These are phyloP conservation scores for Tigriopus japonicus DNA, from an alignment of 1,140 invertebrate species.

Conservation along the genomic window DNA sequence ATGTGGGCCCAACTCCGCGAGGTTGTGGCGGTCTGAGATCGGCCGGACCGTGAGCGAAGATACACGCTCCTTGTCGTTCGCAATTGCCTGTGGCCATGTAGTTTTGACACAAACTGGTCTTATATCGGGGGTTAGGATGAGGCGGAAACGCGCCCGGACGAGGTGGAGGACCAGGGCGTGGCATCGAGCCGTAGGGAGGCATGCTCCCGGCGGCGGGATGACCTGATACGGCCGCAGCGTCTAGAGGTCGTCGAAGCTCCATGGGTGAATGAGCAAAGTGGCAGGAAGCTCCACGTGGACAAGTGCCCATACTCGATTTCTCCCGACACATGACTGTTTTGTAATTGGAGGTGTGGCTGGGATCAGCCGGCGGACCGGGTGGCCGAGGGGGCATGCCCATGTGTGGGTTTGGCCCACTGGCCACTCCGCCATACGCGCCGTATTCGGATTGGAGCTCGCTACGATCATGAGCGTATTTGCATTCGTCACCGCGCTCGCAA, in stretches of 20 bases:
- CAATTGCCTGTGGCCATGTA: neutral
- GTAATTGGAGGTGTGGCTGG: neutral
- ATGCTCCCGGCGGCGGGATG: no score
- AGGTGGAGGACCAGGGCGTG: no score
- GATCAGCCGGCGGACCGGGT: neutral
- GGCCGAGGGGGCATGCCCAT: neutral
- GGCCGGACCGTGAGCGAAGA: neutral
- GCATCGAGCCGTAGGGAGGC: no score
- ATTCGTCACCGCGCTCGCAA: neutral
- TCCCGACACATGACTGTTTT: constrained; percentile 7
- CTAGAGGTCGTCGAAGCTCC: neutral
- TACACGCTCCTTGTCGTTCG: neutral
- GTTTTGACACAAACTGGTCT: neutral
- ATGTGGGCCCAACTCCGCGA: no score
- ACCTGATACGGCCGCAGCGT: no score
- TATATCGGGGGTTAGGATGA: neutral
- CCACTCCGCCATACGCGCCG: neutral
- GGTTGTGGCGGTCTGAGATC: neutral
- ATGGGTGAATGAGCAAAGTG: neutral
- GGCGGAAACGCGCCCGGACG: no score
- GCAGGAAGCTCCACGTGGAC: constrained; percentile 11
- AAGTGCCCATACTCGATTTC: neutral
- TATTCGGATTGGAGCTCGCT: neutral
- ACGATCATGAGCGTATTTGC: neutral
- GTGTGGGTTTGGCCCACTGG: no score